Conservation (phyloP, 2,797 vertebrate species). For the Dermochelys coriacea region DNA sequence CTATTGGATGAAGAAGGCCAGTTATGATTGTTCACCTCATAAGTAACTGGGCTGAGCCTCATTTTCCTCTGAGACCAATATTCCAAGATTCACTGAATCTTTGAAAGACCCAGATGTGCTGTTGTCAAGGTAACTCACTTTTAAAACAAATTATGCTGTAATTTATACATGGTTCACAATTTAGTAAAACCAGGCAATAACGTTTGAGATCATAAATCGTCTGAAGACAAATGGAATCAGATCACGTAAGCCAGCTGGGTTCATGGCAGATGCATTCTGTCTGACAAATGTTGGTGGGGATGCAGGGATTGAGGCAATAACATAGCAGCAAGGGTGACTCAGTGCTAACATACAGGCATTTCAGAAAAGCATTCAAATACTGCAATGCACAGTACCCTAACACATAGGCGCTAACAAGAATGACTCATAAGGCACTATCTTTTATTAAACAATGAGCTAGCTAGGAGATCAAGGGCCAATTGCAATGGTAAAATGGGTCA, state of each 20-base stretch:
- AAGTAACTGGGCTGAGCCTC: neutral
- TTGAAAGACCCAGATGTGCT: neutral
- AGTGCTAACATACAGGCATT: neutral
- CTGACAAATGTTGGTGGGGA: neutral
- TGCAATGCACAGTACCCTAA: neutral
- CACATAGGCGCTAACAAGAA: neutral
- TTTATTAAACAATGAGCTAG: accelerated
- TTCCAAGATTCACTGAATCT: neutral
- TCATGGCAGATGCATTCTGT: neutral
- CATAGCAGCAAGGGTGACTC: accelerated
- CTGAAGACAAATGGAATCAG: accelerated
- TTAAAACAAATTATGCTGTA: accelerated
- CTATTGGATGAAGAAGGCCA: neutral
- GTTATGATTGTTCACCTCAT: accelerated
- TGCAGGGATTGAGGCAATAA: neutral
- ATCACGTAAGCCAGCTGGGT: accelerated
- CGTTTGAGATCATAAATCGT: neutral
- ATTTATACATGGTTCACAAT: neutral
- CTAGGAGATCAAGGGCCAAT: neutral
- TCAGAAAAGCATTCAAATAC: neutral
- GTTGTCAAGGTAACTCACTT: conserved; percentile 21
- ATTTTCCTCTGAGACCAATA: neutral
- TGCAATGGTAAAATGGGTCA: accelerated
- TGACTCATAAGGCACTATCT: accelerated
- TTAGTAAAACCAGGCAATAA: neutral